These are phyloP conservation scores for Podocnemis expansa DNA, from an alignment of 2,113 vertebrate species.

Conservation along the genomic window DNA sequence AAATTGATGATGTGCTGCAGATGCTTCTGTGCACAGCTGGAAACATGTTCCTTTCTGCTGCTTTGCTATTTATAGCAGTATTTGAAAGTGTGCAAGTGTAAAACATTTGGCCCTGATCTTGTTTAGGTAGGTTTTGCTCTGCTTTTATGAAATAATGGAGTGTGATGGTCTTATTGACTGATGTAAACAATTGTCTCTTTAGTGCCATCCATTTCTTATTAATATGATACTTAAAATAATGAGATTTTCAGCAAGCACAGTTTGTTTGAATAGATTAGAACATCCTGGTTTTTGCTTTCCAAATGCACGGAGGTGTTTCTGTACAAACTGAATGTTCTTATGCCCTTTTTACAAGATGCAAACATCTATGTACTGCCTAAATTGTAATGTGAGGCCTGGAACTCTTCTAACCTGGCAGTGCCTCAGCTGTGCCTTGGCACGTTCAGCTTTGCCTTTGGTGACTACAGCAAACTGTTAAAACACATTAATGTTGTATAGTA, in stretches of 20 bases:
- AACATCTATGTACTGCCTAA: background rate
- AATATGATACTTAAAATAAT: background rate
- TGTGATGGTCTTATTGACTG: slow-evolving; percentile 25
- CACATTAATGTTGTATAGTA: background rate
- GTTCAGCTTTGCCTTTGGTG: background rate
- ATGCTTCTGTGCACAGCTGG: slow-evolving; percentile 59
- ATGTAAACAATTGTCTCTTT: slow-evolving; percentile 25
- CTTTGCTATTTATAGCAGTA: slow-evolving; percentile 64
- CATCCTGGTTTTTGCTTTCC: background rate
- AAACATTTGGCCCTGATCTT: slow-evolving; percentile 56
- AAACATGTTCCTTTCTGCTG: slow-evolving; percentile 51
- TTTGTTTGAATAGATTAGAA: background rate
- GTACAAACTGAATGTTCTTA: background rate
- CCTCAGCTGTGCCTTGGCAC: background rate
- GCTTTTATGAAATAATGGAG: slow-evolving; percentile 27
- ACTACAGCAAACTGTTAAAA: background rate
- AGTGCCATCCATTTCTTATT: background rate
- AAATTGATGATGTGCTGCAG: slow-evolving; percentile 62
- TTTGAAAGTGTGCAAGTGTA: slow-evolving; percentile 54
- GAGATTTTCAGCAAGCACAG: background rate
- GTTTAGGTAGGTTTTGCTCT: slow-evolving; percentile 27
- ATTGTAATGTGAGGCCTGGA: background rate
- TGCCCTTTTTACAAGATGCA: background rate
- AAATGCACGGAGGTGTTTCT: background rate
- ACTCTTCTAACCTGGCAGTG: background rate